Percentiles rank a stretch among this genome's conserved stretches.
These are phyloP conservation scores for Amphiura filiformis DNA, from an alignment of 35 echinoderm and acorn worm genomes.

Conservation along the genomic window DNA sequence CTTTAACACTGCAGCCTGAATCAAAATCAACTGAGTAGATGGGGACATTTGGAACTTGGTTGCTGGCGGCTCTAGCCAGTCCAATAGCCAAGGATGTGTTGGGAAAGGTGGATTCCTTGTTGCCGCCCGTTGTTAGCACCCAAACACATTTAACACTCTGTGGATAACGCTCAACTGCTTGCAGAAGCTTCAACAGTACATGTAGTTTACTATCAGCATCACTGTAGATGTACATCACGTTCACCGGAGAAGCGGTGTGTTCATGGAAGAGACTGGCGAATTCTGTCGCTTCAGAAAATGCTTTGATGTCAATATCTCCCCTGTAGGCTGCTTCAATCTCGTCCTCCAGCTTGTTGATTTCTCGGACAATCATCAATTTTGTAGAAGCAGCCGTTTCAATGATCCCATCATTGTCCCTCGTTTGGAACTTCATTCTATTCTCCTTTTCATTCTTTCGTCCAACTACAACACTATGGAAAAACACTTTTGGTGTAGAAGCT, in stretches of 20 bases:
- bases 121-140: conserved; percentile 11
- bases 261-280: conserved; percentile 17
- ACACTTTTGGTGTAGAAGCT: conserved; percentile 58
- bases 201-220: conserved; percentile 12
- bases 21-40: conserved; percentile 21
- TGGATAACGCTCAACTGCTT: conserved; percentile 18
- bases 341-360: conserved; percentile 29
- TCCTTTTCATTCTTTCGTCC: conserved; percentile 47
- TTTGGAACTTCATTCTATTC: conserved; percentile 22
- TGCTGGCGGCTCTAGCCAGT: conserved; percentile 1
- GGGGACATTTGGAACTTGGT: conserved; percentile 16
- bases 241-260: not conserved
- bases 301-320: not conserved
- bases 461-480: conserved; percentile 80
- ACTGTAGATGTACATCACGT: conserved; percentile 17
- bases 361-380: conserved; percentile 4
- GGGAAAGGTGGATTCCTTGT: not conserved
- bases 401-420: no score
- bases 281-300: conserved; percentile 33
- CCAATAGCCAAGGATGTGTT: conserved; percentile 13
- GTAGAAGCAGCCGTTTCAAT: not conserved
- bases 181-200: conserved; percentile 15
- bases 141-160: conserved; percentile 9
- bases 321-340: not conserved
- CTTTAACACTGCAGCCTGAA: not conserved